Evolutionary conservation across 2,888 invertebrate genomes (phyloP).

Genomic region (Eupithecia exiguata): DNA sequence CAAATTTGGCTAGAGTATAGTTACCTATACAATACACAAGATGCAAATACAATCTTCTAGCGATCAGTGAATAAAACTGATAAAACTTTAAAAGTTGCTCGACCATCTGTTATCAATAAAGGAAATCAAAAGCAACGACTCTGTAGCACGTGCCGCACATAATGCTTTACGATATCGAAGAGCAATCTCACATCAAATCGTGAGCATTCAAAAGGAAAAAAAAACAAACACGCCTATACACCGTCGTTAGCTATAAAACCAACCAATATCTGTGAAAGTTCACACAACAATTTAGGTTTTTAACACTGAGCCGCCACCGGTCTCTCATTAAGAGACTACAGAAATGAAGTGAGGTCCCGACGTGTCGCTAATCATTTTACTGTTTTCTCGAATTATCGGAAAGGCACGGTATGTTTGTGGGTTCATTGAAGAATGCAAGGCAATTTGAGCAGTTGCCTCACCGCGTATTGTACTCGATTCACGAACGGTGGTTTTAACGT

Average conservation of each 20-base stretch:
- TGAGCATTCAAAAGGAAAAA: constrained; percentile 59
- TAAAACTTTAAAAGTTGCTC: constrained; percentile 23
- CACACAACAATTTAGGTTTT: constrained; percentile 82
- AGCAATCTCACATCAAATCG: constrained; percentile 55
- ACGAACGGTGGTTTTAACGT: constrained; percentile 16
- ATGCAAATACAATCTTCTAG: background rate
- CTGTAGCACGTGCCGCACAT: constrained; percentile 72
- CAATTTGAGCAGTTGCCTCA: constrained; percentile 34
- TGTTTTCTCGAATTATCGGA: constrained; percentile 65
- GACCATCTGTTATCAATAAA: constrained; percentile 41
- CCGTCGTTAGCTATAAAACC: constrained; percentile 66
- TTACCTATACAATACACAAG: background rate
- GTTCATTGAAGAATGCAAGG: constrained; percentile 44
- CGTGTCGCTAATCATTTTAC: constrained; percentile 77
- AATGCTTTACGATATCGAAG: constrained; percentile 56
- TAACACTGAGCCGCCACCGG: constrained; percentile 76
- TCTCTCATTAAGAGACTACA: constrained; percentile 68
- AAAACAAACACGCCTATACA: constrained; percentile 56
- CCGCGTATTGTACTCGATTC: constrained; percentile 15
- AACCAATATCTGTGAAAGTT: constrained; percentile 81
- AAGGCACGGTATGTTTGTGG: constrained; percentile 46
- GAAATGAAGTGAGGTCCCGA: constrained; percentile 51
- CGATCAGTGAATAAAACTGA: constrained; percentile 6
- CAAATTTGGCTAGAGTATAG: too few species aligned
- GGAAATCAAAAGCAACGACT: constrained; percentile 42